Evolutionary conservation across 1,140 invertebrate genomes (phyloP).

Genomic region (Ptiloglossa arizonensis): DNA sequence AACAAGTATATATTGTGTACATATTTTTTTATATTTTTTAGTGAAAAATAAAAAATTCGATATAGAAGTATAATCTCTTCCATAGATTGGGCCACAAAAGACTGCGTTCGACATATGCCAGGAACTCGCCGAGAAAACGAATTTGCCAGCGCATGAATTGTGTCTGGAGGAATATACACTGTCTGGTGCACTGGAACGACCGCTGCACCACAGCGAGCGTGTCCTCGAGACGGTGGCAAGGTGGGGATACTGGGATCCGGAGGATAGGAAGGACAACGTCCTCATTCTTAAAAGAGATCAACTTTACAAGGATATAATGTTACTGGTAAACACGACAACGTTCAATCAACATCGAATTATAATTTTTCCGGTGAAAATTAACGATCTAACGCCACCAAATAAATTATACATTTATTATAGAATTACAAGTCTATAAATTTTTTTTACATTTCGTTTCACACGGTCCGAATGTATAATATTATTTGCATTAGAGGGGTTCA

Average conservation of each 20-base stretch:
- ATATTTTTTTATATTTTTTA: too few relatives aligned
- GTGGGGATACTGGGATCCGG: conserved; percentile 93
- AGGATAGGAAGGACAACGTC: conserved; percentile 90
- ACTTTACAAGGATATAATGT: conserved; percentile 81
- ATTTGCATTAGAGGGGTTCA: conserved; percentile 10
- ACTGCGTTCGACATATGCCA: conserved; percentile 88
- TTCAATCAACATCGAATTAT: neutral
- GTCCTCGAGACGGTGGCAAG: conserved; percentile 87
- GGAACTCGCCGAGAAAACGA: conserved; percentile 86
- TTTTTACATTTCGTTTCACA: conserved; percentile 26
- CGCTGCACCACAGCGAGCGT: conserved; percentile 90
- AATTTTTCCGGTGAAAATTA: neutral
- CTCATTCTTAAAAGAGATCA: conserved; percentile 86
- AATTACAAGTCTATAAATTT: neutral
- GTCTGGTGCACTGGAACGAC: conserved; percentile 86
- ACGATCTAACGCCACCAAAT: neutral
- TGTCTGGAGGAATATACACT: conserved; percentile 90
- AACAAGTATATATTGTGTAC: too few relatives aligned
- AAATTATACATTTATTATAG: neutral
- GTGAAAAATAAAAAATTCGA: neutral
- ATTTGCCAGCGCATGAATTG: conserved; percentile 84
- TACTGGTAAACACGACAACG: conserved; percentile 75
- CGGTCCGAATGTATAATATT: conserved; percentile 27
- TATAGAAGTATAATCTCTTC: conserved; percentile 45
- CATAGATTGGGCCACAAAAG: conserved; percentile 88